Base-by-base conservation (phyloP, 2,113 vertebrate species). In the Epinephelus moara region DNA sequence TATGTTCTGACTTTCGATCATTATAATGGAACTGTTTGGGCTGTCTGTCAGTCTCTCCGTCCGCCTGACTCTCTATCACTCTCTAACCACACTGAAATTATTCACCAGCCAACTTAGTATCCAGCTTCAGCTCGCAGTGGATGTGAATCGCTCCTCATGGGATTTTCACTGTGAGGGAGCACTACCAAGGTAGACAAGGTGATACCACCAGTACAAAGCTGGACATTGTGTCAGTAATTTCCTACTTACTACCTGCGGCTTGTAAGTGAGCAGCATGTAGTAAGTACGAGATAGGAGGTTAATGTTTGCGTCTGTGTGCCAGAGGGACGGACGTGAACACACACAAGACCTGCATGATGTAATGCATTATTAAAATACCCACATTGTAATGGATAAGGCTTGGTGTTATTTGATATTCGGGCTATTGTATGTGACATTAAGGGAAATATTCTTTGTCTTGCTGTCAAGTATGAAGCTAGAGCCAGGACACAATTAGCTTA, bases 221-320 rank as follows among this genome's bases (percentile, higher is more conserved):
- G 57, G 37, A 75, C 57, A 37, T 42, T 4, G 30, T 40, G 81
- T 59, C 66, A 69, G 42, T 83, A 81, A 89, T 85, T 81, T 75
- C n/a, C 63, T 79, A 73, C 81, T 88, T 84, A 83, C 62, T 85
- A 70, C 86, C 85, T 84, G 70, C 67, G 70, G 84, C 70, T 59
- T 23, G 19, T n/a, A 56, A 45, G 60, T n/a, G 23, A 85, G 68
- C 88, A 67, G 59, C 78, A 80, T 78, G 85, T 85, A 75, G 56
- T 84, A 80, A 82, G 55, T 62, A 75, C 68, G 53, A 76, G 63
- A 85, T 77, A 68, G 52, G 50, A 66, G 57, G 9, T 13, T 37
- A 37, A 30, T 47, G 70, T 45, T 60, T 1, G 1, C 49, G 40
- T 42, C 23, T 45, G 45, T 61, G 57, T 57, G 72, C 68, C n/a